Percentiles rank a stretch among this genome's conserved stretches.
Conservation (phyloP, 2,888 invertebrate species). For the Microplitis manilae region DNA sequence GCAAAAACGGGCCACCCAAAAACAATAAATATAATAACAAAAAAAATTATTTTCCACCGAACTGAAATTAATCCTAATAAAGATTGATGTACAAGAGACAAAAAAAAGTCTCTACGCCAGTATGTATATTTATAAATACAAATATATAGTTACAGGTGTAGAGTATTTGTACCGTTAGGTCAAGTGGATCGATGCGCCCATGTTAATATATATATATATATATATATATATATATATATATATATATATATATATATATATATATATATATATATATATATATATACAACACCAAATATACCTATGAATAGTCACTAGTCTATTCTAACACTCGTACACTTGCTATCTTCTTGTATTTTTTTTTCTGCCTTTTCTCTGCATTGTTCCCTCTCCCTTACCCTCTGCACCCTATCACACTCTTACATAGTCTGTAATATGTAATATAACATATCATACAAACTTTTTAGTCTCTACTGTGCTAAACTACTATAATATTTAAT, state of each 20-base stretch:
- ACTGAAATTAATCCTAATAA: neutral
- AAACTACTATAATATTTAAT: neutral
- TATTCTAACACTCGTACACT: neutral
- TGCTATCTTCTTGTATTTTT: constrained; percentile 26
- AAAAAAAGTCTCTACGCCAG: neutral
- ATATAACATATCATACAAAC: neutral
- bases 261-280: neutral
- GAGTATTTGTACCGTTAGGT: neutral
- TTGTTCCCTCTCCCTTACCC: constrained; percentile 13
- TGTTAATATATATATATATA: neutral
- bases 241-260: neutral
- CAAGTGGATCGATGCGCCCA: neutral
- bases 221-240: neutral
- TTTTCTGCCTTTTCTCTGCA: constrained; percentile 14
- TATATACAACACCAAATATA: neutral
- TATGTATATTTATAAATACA: constrained; percentile 2
- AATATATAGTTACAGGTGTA: neutral
- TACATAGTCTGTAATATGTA: neutral
- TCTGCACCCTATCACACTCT: neutral
- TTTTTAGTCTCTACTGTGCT: neutral
- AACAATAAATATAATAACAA: neutral
- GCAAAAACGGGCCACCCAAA: neutral
- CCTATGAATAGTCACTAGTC: constrained; percentile 7
- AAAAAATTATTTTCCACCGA: neutral
- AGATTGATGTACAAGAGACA: neutral